Conservation (phyloP, 1,140 invertebrate genomes). For the Ceratina calcarata region DNA sequence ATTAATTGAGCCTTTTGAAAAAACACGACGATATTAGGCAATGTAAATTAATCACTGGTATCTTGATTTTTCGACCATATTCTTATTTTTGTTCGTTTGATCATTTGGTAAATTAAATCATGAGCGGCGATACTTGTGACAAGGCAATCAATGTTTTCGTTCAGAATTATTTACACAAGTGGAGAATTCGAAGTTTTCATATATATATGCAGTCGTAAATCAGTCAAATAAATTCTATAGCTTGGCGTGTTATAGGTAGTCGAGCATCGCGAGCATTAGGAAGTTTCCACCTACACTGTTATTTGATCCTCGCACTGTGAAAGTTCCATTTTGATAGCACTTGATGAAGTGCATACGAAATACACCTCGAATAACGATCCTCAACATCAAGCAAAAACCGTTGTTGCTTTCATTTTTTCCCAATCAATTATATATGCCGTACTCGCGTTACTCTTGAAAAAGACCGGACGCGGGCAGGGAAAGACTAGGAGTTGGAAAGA, state of each 20-base stretch:
- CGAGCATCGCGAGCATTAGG: constrained; percentile 9
- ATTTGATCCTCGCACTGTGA: constrained; percentile 18
- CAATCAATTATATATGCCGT: constrained; percentile 43
- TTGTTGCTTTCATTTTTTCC: constrained; percentile 20
- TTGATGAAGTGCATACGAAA: constrained; percentile 15
- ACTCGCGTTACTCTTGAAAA: constrained; percentile 26
- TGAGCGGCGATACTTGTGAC: background rate
- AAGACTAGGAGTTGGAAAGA: constrained; percentile 68
- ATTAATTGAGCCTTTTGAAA: constrained; percentile 38
- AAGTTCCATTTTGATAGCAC: constrained; percentile 32
- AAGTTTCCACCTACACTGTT: constrained; percentile 2
- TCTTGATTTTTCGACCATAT: background rate
- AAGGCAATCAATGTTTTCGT: constrained; percentile 26
- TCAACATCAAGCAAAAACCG: constrained; percentile 6
- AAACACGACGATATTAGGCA: background rate
- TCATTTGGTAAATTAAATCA: background rate
- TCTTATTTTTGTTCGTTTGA: background rate
- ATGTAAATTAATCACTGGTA: background rate
- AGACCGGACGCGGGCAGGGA: constrained; percentile 33
- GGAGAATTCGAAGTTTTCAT: constrained; percentile 13
- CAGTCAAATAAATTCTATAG: constrained; percentile 40
- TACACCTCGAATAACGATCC: constrained; percentile 31
- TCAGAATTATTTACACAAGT: constrained; percentile 44
- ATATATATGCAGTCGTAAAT: constrained; percentile 25
- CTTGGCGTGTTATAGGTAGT: background rate